Evolutionary conservation across 1,140 invertebrate genomes (phyloP), one percentile per base, ranked within the genome.

Genomic region (Pseudomyrmex sp.): DNA sequence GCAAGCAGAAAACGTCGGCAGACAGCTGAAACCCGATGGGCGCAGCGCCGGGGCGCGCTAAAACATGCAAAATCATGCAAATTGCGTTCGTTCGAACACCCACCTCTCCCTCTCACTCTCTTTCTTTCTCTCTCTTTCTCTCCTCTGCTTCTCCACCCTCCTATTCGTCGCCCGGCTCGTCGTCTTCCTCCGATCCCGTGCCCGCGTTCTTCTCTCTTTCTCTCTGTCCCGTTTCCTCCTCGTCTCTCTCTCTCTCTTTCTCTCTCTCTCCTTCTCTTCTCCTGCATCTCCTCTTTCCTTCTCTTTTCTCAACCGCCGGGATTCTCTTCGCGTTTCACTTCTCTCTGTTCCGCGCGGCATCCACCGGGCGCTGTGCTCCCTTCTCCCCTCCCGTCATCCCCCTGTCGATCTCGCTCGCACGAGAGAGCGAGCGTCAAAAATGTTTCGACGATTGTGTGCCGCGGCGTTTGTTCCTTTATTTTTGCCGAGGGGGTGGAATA

Each of bases 51-150:
- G 91, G 89, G 91, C 92, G 93, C 91, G 93, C 88, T 94, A 94
- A 94, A 93, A 94, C 93, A 94, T 94, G 93, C 93, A 93, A 94
- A 94, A 94, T 94, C 91, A 93, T 94, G 93, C 93, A 94, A 94
- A 93, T 94, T 94, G 92, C 93, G 92, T 94, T 93, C 92, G 92
- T 89, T 89, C 89, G 88, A 87, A 87, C 83, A 85, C 84, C 79
- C 75, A 50, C 46, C 58, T 61, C 72, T 35, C 73, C 56, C 73
- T 63, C 18, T 68, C 62, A 35, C 52, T 15, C 59, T 46, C 52
- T 62, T 15, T 56, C 66, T 18, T 18, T 18, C 18, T 18, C 52
- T 15, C 59, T 46, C 52, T n/a, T 12, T 72, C 65, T 26, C 69
- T 86, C 86, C 62, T 65, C 61, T 58, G 69, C 35, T 59, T 62